Base-by-base conservation (phyloP, 2,888 invertebrate species). In the Pemphredon lugubris region DNA sequence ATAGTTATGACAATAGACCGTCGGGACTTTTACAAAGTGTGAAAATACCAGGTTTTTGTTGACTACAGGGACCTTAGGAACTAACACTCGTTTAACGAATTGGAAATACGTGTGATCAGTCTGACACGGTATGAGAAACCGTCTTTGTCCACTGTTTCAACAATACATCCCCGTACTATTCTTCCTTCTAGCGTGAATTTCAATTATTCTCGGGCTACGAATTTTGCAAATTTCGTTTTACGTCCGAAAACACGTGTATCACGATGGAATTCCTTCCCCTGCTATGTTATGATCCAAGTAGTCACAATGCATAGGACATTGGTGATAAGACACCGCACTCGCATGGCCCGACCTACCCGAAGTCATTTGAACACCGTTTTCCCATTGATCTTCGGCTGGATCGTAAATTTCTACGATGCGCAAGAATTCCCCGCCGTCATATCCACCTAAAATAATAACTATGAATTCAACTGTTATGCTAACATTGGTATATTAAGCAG, bases 341-440 rank as follows among this genome's bases (percentile, higher is more conserved):
- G 97, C 97, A 90, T 97, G 97, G 0, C 98, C 97, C 7, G 97
- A 97, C 53, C 97, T 93, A 7, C 96, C 96, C 3, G 96, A 95
- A 16, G 95, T 94, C 86, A 98, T 93, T 3, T 95, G 92, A 4
- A 94, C 92, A 37, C 96, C 96, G 73, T 93, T 92, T 71, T 92
- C 91, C 98, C 98, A 98, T 14, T 91, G 88, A 90, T 97, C 93
- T 42, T 91, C 92, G 1, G 91, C 91, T 2, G 96, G 96, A 88
- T 97, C 95, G 90, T 96, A 98, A 63, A 96, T 95, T 90, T 98
- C 97, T 16, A 97, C 97, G 51, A 95, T 95, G 71, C 94, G 93
- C 40, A 97, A 91, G 90, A 98, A 97, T 66, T 94, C 93, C 34
- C 93, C 93, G 55, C 97, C 97, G 90, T 97, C 96, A 90, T 96